These are phyloP conservation scores for Eupithecia subumbrata DNA, from an alignment of 2,888 invertebrate species.

Conservation along the genomic window DNA sequence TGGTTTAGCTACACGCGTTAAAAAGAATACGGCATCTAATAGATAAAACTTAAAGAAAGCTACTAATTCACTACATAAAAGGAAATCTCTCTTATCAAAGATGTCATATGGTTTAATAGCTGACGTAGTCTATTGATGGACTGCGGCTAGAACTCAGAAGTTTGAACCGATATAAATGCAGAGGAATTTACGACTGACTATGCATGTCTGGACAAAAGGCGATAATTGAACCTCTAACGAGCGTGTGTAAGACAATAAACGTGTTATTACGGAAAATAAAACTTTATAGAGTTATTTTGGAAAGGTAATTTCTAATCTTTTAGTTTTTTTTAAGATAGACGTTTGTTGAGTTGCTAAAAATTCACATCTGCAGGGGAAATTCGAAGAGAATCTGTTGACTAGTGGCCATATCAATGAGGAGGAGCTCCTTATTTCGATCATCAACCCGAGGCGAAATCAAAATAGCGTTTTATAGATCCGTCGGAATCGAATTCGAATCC, in stretches of 20 bases:
- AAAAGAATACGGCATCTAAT: neutral
- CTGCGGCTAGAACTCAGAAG: neutral
- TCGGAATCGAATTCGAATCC: no score
- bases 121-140: neutral
- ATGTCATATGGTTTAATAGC: neutral
- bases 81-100: neutral
- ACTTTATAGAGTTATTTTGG: neutral
- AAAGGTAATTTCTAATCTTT: neutral
- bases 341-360: neutral
- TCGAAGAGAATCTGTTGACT: no score
- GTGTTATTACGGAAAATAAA: neutral
- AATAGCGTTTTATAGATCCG: no score
- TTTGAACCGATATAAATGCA: neutral
- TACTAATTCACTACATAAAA: neutral
- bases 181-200: slow-evolving; percentile 40
- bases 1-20: neutral
- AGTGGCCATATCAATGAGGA: no score
- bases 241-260: slow-evolving; percentile 30
- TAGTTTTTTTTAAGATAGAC: neutral
- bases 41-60: neutral
- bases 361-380: no score
- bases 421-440: no score
- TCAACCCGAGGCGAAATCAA: no score
- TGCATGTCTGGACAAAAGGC: slow-evolving; percentile 47
- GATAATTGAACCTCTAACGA: slow-evolving; percentile 46